Percentiles rank a stretch among this genome's conserved stretches.
Evolutionary conservation across 2,797 vertebrate species (phyloP).

Genomic region (Neosalanx taihuensis): DNA sequence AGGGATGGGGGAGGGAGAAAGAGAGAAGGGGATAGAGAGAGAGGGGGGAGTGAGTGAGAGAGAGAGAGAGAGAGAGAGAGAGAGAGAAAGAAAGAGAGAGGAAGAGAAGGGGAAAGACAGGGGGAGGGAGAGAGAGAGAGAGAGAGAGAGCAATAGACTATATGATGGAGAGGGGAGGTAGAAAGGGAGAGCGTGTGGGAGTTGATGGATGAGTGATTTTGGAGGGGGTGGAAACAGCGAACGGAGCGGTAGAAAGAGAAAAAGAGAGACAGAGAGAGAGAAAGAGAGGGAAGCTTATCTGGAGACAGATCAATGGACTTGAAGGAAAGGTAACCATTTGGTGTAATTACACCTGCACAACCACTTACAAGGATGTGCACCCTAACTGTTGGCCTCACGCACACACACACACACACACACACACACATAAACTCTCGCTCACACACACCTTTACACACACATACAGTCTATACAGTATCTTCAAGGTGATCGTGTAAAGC

Average conservation of each 20-base stretch:
- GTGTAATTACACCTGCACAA: constrained; percentile 37
- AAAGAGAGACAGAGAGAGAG: not conserved
- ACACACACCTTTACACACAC: constrained; percentile 8
- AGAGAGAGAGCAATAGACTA: not conserved
- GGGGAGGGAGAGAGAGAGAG: not conserved
- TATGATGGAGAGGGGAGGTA: not conserved
- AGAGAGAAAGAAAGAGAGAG: not conserved
- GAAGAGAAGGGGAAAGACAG: not conserved
- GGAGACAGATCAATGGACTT: not conserved
- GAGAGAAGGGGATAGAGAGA: too few relatives aligned
- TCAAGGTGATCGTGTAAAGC: constrained; percentile 54
- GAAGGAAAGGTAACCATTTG: constrained; percentile 16
- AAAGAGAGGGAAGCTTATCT: not conserved
- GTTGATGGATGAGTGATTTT: constrained; percentile 16
- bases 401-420: constrained; percentile 4
- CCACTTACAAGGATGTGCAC: constrained; percentile 23
- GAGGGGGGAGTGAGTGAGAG: not conserved
- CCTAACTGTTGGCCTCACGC: not conserved
- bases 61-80: constrained; percentile 1
- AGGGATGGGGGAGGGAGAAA: too few relatives aligned
- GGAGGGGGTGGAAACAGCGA: constrained; percentile 23
- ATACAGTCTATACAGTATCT: constrained; percentile 28
- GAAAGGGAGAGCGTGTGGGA: constrained; percentile 12
- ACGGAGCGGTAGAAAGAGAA: not conserved
- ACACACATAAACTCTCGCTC: constrained; percentile 10